Conservation (phyloP, 2,113 vertebrate genomes). For the Piaya cayana region DNA sequence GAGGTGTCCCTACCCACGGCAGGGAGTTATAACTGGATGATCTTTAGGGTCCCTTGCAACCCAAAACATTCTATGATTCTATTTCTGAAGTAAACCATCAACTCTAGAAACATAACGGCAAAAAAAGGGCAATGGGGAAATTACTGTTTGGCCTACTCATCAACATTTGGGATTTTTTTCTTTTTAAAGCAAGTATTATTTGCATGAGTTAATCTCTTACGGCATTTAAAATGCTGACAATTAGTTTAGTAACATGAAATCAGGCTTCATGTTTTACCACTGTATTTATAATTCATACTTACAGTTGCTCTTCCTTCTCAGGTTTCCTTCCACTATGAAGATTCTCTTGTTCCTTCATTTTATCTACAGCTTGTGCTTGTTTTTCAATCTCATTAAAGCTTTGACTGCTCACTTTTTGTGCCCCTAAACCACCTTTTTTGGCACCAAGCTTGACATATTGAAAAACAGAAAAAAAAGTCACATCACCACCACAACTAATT, state of each 20-base stretch:
- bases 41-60: no score
- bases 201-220: not conserved
- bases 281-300: conserved; percentile 42
- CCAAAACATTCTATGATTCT: no score
- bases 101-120: not conserved
- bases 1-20: no score
- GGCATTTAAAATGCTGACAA: not conserved
- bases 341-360: conserved; percentile 78
- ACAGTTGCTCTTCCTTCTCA: conserved; percentile 81
- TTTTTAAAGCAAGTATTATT: not conserved
- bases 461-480: not conserved
- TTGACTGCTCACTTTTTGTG: conserved; percentile 89
- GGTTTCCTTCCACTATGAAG: conserved; percentile 39
- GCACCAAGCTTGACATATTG: conserved; percentile 79
- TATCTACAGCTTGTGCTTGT: conserved; percentile 90
- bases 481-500: not conserved
- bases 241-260: not conserved
- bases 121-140: not conserved
- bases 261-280: not conserved
- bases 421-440: conserved; percentile 91
- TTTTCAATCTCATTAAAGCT: conserved; percentile 90
- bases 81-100: not conserved
- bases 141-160: not conserved
- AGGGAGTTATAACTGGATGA: no score
- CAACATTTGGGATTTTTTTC: not conserved